Base-by-base conservation (phyloP, 1,140 invertebrate genomes). In the Euura saliciscinereae region DNA sequence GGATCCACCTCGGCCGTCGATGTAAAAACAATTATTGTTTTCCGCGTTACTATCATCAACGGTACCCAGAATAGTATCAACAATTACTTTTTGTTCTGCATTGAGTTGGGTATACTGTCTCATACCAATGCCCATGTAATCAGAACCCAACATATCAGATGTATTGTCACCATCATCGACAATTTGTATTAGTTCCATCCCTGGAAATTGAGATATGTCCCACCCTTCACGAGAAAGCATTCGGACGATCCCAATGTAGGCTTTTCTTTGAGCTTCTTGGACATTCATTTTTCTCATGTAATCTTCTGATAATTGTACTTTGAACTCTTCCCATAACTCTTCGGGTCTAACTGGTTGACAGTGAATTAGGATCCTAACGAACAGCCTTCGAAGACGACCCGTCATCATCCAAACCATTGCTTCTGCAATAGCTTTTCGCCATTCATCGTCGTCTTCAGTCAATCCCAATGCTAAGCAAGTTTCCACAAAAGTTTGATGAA, bases 361-460 rank as follows among this genome's bases (percentile, higher is more conserved):
- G 28, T 28, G 28, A 28, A 28, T 28, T 28, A 28, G 28, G 28
- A 28, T 28, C 28, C 28, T 28, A 28, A 28, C 28, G 28, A 28
- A 28, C 28, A 28, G 28, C 28, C 28, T 28, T 28, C 28, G 28
- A 28, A 28, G 28, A 28, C 28, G 28, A 28, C 28, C 28, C 28
- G 28, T 0, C 28, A 28, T 28, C 68, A 74, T 74, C 67, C 73
- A 74, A 42, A 45, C 6, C 28, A 42, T 43, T 6, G 6, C 73
- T 71, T 74, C 70, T 65, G 4, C 6, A 67, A 74, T 71, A n/a
- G 67, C 44, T 45, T n/a, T 43, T 10, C 8, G 46, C 73, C 66
- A 74, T 71, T 74, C 66, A n/a, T 59, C 66, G 68, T 71, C 73
- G 67, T 71, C 66, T 72, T 71, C 67, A 64, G 71, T 71, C 4